Conservation (phyloP, 2,113 vertebrate genomes). For the Nesospiza acunhae region DNA sequence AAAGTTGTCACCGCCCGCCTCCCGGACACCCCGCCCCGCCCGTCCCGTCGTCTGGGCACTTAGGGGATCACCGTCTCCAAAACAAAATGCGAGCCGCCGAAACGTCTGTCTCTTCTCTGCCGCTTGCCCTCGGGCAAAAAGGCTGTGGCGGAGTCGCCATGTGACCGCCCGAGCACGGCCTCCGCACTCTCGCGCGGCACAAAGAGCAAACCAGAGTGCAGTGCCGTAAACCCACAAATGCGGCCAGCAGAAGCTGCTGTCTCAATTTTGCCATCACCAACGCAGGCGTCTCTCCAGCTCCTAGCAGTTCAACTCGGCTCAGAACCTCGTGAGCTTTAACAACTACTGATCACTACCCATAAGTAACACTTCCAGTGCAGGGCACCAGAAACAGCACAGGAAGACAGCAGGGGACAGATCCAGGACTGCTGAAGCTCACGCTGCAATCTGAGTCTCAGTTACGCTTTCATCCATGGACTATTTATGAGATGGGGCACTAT, state of each 20-base stretch:
- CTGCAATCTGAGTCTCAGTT: accelerated
- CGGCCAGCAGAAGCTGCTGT: accelerated
- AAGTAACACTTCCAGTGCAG: too few relatives aligned
- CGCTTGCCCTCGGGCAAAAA: accelerated
- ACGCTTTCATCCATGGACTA: neutral
- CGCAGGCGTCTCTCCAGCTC: accelerated
- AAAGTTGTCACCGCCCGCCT: neutral
- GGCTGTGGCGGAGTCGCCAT: accelerated
- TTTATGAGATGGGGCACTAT: accelerated
- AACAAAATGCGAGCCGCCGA: neutral
- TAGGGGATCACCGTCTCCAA: neutral
- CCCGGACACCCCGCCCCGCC: neutral
- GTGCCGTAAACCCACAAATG: accelerated
- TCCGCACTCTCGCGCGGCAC: accelerated
- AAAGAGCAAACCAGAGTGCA: accelerated
- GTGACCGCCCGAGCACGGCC: accelerated
- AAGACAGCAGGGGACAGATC: accelerated
- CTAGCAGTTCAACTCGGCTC: accelerated
- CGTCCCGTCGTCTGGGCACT: too few relatives aligned
- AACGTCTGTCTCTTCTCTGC: accelerated
- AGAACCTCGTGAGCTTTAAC: accelerated
- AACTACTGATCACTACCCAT: accelerated
- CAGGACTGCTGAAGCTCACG: accelerated
- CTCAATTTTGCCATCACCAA: accelerated
- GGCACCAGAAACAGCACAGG: neutral